Base-by-base conservation (phyloP, 2,113 vertebrate genomes). In the Ammodytes dubius region DNA sequence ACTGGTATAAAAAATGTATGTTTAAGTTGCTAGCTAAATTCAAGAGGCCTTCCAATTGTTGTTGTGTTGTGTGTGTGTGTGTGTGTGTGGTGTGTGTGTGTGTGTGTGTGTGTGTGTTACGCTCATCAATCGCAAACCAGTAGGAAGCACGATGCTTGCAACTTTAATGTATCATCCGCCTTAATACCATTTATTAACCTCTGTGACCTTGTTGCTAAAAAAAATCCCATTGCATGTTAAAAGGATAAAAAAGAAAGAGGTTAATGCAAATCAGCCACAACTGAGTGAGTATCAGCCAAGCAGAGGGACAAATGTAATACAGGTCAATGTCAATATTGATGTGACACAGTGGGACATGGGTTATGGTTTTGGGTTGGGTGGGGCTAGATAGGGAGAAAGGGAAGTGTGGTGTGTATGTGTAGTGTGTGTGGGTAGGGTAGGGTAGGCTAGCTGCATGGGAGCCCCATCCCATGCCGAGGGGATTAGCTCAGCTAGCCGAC, bases 401-500 rank as follows among this genome's bases (percentile, higher is more conserved):
- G 42, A 35, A 73, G 46, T 14, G 37, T 27, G 27, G 27, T 27
- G 27, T 27, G 27, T 27, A 2, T 27, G 14, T 9, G 64, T 77
- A 49, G 57, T 13, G 53, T 5, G 43, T 35, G 57, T 2, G 37
- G 77, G 57, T 2, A n/a, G 77, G 9, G 59, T 27, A 27, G 27
- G 27, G 27, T 27, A 27, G 50, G 77, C 71, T 46, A 43, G 70
- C 65, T 84, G 83, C 84, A 81, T 81, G 85, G 76, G 74, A 86
- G 84, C 67, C 88, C 86, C 74, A 35, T 68, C 77, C 74, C 81
- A 82, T 59, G 64, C 79, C 4, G 61, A 60, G 76, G 27, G 89
- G 93, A 93, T 93, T 94, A 94, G 89, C 78, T 76, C 39, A 67
- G 87, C 88, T 90, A 69, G 89, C 84, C 39, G 76, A 90, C 93